A percentile compares a stretch with the other conserved stretches of the same genome.
phyloP scores from a whole-genome alignment of 1,140 invertebrate genomes.

The Mactra quadrangularis region DNA sequence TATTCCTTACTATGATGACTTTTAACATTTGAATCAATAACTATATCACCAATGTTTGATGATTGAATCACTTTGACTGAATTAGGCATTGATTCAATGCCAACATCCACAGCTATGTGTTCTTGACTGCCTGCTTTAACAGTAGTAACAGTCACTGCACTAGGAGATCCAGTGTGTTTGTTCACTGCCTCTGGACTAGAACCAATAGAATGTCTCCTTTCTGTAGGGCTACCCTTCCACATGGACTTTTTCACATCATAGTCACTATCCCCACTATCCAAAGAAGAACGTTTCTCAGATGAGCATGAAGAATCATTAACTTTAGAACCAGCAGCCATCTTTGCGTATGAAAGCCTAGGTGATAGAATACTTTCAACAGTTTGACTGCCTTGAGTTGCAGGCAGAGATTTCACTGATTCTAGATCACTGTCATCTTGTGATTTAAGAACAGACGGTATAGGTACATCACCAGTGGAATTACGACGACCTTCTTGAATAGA shows the following conservation, averaged over 20 bases:
- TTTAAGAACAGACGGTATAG: constrained; percentile 63
- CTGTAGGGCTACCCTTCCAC: constrained; percentile 78
- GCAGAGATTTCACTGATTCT: constrained; percentile 79
- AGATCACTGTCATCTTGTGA: constrained; percentile 77
- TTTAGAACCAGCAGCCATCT: constrained; percentile 73
- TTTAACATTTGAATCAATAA: constrained; percentile 5
- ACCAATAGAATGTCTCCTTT: constrained; percentile 79
- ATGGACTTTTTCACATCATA: constrained; percentile 66
- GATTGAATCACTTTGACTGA: neutral
- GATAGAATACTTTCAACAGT: constrained; percentile 52
- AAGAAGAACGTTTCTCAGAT: constrained; percentile 46
- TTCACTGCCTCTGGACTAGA: constrained; percentile 75
- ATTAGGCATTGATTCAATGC: neutral
- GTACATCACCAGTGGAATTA: constrained; percentile 77
- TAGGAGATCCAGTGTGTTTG: constrained; percentile 36
- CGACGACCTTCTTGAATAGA: constrained; percentile 68
- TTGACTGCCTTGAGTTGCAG: constrained; percentile 67
- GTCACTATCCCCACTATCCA: constrained; percentile 35
- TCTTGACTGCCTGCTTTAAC: constrained; percentile 65
- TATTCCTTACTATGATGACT: neutral
- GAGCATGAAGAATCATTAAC: constrained; percentile 53
- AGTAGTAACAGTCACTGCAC: constrained; percentile 9
- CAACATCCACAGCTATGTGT: constrained; percentile 34
- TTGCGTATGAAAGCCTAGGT: constrained; percentile 76
- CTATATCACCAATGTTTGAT: neutral